Evolutionary conservation across 2,888 invertebrate species (phyloP), one percentile per base, ranked within the genome.

Genomic region (Tetragnatha montana): DNA sequence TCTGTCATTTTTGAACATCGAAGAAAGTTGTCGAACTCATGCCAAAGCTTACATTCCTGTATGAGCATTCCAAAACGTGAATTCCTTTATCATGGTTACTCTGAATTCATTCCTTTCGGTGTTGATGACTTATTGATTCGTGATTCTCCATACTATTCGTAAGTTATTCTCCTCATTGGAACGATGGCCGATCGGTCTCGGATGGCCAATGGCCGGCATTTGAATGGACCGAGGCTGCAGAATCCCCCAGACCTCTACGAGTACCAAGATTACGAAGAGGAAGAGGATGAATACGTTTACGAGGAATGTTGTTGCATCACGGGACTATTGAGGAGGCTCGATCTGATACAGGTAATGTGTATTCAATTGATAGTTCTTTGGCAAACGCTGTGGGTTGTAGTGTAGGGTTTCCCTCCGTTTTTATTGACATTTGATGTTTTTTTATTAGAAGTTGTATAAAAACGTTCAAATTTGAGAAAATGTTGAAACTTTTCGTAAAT

Each of bases 241-340:
- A 80, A 71, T 73, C 76, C 70, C 14, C 68, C 83, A 10, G 88
- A 89, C 71, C 71, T 81, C 6, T 82, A 81, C 19, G 70, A 84
- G 17, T 75, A 76, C 8, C 76, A 84, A 49, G 78, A 68, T 10
- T 76, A 89, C 49, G 79, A 71, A 22, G 78, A 74, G 0, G 85
- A 60, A 7, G 83, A 74, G 10, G 91, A 91, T 0, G 85, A 60
- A 19, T 91, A 89, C 12, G 91, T 89, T 47, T 81, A 85, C 19
- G 79, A 74, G 22, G 91, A 91, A 10, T 92, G 92, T 78, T 92
- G 92, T 60, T 92, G 90, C 51, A 47, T 91, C 47, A 81, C 91
- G 1, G 78, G 83, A 10, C 76, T 91, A 8, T 60, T 91, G 8
- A 71, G 87, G 6, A 21, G 73, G n/a, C 73, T 88, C n/a, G 88